Percentiles rank a stretch among this genome's conserved stretches.
Evolutionary conservation across 2,113 vertebrate species (phyloP).

Genomic region (Oxyura jamaicensis): DNA sequence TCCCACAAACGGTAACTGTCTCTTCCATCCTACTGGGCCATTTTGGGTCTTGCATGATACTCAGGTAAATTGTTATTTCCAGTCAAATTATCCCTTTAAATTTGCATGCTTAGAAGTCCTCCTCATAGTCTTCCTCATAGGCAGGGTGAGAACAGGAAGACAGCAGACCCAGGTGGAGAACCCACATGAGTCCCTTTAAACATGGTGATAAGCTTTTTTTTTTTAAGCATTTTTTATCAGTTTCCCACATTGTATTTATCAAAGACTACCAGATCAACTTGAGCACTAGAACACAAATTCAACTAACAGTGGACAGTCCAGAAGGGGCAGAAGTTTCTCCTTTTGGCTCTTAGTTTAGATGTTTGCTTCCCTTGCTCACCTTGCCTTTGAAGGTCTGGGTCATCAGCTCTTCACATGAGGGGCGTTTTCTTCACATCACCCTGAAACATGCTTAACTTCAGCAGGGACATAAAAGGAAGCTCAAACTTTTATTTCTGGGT

Average conservation of each 20-base stretch:
- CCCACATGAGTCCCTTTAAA: background rate
- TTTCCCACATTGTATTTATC: background rate
- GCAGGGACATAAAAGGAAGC: background rate
- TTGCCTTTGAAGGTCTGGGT: background rate
- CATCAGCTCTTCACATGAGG: background rate
- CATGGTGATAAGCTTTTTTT: background rate
- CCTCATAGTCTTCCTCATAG: accelerated
- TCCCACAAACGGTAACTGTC: background rate
- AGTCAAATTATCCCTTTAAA: background rate
- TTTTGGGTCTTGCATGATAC: background rate
- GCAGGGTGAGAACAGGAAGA: background rate
- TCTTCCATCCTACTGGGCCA: background rate
- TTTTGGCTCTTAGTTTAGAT: background rate
- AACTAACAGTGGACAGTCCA: background rate
- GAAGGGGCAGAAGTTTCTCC: background rate
- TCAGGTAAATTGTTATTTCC: background rate
- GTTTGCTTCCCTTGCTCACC: background rate
- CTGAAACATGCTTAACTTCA: background rate
- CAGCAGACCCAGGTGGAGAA: background rate
- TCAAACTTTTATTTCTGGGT: background rate
- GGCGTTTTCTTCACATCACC: background rate
- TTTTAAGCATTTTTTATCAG: background rate
- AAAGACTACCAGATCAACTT: background rate
- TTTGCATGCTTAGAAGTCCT: background rate
- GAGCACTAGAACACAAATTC: background rate